Percentiles rank a stretch among this genome's conserved stretches.
phyloP scores from a whole-genome alignment of 1,140 invertebrate genomes.

The Cotesia glomerata region DNA sequence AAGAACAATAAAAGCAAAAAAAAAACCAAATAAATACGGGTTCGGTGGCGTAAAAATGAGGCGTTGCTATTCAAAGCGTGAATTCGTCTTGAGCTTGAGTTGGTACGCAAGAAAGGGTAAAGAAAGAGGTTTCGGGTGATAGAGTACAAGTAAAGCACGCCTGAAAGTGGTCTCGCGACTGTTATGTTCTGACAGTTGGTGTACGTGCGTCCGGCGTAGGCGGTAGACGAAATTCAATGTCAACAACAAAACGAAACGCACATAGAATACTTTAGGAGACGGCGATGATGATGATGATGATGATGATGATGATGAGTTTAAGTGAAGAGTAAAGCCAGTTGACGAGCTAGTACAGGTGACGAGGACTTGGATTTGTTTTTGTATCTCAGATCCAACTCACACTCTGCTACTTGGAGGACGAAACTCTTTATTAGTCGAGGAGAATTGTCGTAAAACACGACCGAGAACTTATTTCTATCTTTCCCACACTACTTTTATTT shows the following conservation, averaged over 20 bases:
- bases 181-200: neutral
- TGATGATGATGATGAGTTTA: too few species aligned
- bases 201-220: conserved; percentile 8
- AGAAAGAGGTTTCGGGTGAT: neutral
- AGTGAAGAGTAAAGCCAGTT: too few species aligned
- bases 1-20: neutral
- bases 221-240: conserved; percentile 29
- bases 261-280: conserved; percentile 18
- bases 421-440: too few species aligned
- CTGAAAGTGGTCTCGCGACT: conserved; percentile 1
- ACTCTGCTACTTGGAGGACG: too few species aligned
- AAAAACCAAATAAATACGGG: neutral
- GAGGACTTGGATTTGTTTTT: too few species aligned
- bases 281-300: neutral
- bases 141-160: neutral
- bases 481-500: too few species aligned
- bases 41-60: neutral
- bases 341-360: too few species aligned
- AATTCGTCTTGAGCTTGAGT: neutral
- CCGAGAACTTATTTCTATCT: too few species aligned
- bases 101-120: neutral
- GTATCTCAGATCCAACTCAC: too few species aligned
- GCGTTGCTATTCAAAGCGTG: conserved; percentile 7
- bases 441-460: too few species aligned
- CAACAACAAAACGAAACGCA: conserved; percentile 17